Base-by-base conservation (phyloP, 1,140 invertebrate species). In the Andricus grossulariae region DNA sequence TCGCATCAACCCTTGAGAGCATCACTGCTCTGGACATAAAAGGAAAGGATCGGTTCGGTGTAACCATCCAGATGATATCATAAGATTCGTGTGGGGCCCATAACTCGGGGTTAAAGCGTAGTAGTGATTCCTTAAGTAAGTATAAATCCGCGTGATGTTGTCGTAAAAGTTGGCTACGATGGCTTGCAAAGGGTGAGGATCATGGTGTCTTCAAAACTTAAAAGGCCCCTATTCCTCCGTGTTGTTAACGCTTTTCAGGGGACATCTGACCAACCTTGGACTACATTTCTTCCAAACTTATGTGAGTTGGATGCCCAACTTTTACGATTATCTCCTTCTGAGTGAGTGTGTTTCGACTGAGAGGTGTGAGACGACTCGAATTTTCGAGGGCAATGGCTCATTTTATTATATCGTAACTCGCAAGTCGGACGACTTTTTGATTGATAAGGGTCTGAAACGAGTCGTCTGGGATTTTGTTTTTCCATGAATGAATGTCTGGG, bases 111-210 rank as follows among this genome's bases (percentile, higher is more conserved):
- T 75, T 75, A 49, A 49, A 77, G 60, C 60, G 72, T 74, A 76
- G 77, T 74, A 81, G 78, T 80, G 79, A 81, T 81, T 80, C 76
- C 71, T 76, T 75, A 73, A 60, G 73, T 80, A 81, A 84, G 79
- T 83, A 83, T 84, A 84, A 84, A 83, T 83, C 78, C 80, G 76
- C 76, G 76, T 81, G 81, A 84, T 80, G 80, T 51, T 78, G 72
- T 84, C 81, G 76, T 84, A 84, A 84, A 83, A 84, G 78, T 39
- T 45, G 57, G 21, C 4, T 32, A 32, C 21, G 32, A 39, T 66
- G 57, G 13, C 25, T 32, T 66, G 25, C 25, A 32, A 66, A 16
- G 57, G 57, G 55, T 57, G 55, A 25, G 18, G 3, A 66, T 45
- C 39, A 21, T 66, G 21, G 16, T 32, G 13, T 66, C 13, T 32